A percentile compares a stretch with the other conserved stretches of the same genome.
Evolutionary conservation across 2,113 vertebrate genomes (phyloP).

Genomic region (Apteryx owenii): DNA sequence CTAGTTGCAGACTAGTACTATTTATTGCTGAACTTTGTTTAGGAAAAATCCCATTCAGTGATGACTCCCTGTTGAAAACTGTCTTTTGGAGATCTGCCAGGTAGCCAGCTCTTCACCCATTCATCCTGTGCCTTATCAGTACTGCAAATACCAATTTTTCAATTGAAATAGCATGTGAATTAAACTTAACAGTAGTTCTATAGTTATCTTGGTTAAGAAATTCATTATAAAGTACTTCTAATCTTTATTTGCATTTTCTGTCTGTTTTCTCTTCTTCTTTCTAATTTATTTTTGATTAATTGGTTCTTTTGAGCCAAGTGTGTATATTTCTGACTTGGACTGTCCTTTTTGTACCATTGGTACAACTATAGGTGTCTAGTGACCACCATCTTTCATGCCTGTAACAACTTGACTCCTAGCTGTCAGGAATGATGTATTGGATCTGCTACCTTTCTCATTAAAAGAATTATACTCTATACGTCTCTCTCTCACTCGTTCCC

Average conservation of each 20-base stretch:
- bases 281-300: slow-evolving; percentile 55
- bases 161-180: slow-evolving; percentile 23
- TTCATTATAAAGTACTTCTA: slow-evolving; percentile 49
- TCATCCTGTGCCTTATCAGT: slow-evolving; percentile 43
- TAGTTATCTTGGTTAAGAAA: slow-evolving; percentile 51
- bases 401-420: neutral
- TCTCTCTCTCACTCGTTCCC: neutral
- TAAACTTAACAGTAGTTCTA: slow-evolving; percentile 42
- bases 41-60: slow-evolving; percentile 12
- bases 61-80: neutral
- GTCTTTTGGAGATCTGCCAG: slow-evolving; percentile 53
- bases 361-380: neutral
- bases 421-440: neutral
- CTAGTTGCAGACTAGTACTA: neutral
- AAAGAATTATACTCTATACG: neutral
- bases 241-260: slow-evolving; percentile 51
- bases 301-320: slow-evolving; percentile 44
- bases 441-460: neutral
- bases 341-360: neutral
- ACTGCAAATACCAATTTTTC: slow-evolving; percentile 28
- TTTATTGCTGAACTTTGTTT: neutral
- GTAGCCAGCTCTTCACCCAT: slow-evolving; percentile 38
- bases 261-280: slow-evolving; percentile 26
- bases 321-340: neutral
- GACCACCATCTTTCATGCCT: neutral